phyloP scores from a whole-genome alignment of 2,113 vertebrate species.

The Seriola quinqueradiata region DNA sequence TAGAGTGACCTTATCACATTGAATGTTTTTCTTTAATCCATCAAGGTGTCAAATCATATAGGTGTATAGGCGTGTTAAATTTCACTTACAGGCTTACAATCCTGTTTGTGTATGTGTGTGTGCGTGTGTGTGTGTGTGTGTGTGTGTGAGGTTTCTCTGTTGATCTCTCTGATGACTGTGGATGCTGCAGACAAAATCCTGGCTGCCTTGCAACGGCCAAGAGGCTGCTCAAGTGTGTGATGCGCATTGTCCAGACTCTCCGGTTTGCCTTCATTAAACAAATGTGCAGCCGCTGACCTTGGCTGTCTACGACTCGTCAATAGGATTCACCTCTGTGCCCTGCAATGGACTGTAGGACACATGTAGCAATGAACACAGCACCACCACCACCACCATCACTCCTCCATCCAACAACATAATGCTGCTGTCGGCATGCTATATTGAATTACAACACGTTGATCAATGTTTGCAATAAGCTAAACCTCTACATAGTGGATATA shows the following conservation, averaged over 20 bases:
- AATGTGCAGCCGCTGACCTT: constrained; percentile 73
- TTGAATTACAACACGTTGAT: constrained; percentile 71
- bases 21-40: constrained; percentile 20
- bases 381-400: background rate
- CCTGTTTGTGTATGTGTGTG: background rate
- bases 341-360: constrained; percentile 1
- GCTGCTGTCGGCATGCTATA: constrained; percentile 58
- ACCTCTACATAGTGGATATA: constrained; percentile 48
- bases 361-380: constrained; percentile 22
- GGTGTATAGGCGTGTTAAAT: background rate
- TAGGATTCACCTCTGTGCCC: constrained; percentile 59
- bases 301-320: constrained; percentile 41
- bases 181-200: constrained; percentile 43
- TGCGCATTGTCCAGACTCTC: constrained; percentile 31
- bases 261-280: constrained; percentile 65
- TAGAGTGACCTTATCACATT: constrained; percentile 23
- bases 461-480: constrained; percentile 75
- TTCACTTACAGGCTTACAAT: background rate
- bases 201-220: constrained; percentile 32
- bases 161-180: constrained; percentile 16
- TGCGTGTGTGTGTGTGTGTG: too few species aligned
- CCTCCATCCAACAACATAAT: constrained; percentile 14
- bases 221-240: constrained; percentile 42
- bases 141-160: background rate
- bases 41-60: background rate